Percentiles rank a stretch among this genome's conserved stretches.
Conservation (phyloP, 2,888 invertebrate genomes). For the Hecatera dysodea region DNA sequence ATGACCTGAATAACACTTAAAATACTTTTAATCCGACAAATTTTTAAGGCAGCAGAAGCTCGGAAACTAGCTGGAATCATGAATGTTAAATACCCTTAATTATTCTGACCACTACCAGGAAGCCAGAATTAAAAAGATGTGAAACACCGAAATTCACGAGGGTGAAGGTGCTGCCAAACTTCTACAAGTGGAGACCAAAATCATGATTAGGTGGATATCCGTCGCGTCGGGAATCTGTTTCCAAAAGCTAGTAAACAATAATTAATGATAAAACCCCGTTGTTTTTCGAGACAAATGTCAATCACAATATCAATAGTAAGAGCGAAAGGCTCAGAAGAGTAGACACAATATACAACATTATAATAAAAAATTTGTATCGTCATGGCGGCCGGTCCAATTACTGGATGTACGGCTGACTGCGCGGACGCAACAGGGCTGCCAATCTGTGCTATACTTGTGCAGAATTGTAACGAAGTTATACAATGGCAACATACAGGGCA, state of each 20-base stretch:
- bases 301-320: not conserved
- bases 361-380: slow-evolving; percentile 47
- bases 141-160: no score
- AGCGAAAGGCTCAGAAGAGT: slow-evolving; percentile 2
- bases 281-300: slow-evolving; percentile 1
- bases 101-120: no score
- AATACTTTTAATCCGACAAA: no score
- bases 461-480: not conserved
- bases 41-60: no score
- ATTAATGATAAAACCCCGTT: not conserved
- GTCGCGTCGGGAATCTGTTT: not conserved
- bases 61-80: no score
- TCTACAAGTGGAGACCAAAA: no score
- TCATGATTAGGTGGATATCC: no score
- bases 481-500: not conserved
- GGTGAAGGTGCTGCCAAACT: no score
- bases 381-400: slow-evolving; percentile 52
- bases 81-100: no score
- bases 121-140: no score
- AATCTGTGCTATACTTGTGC: slow-evolving; percentile 8
- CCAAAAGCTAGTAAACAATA: not conserved
- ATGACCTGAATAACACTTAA: no score
- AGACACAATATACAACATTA: not conserved
- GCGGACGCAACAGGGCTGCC: slow-evolving; percentile 45
- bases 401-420: slow-evolving; percentile 57